Conservation (phyloP, 1,140 invertebrate species). For the Ceratina calcarata region DNA sequence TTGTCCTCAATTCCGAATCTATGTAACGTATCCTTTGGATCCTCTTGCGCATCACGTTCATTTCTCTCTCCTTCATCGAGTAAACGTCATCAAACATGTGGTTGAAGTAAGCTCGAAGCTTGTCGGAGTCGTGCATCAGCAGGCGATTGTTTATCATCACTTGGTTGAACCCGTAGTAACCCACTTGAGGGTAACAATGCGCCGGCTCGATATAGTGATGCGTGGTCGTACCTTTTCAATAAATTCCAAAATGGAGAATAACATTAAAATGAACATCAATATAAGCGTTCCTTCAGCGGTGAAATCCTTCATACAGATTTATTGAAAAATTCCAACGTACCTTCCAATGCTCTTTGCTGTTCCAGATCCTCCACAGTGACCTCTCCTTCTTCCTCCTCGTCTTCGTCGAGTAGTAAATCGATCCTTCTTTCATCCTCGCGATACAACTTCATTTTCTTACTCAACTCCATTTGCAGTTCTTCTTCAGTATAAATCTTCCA, state of each 20-base stretch:
- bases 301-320: no score
- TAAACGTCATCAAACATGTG: conserved; percentile 78
- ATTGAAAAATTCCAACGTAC: conserved; percentile 5
- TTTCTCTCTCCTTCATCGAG: conserved; percentile 74
- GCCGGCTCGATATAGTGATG: conserved; percentile 75
- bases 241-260: conserved; percentile 31
- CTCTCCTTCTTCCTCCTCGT: conserved; percentile 48
- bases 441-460: conserved; percentile 47
- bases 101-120: conserved; percentile 79
- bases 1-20: conserved; percentile 67
- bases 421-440: conserved; percentile 51
- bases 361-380: conserved; percentile 39
- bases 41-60: conserved; percentile 63
- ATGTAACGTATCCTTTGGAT: conserved; percentile 74
- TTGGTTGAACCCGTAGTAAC: conserved; percentile 76
- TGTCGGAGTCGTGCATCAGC: conserved; percentile 68
- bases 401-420: conserved; percentile 46
- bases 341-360: conserved; percentile 54
- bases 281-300: background rate
- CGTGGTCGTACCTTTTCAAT: conserved; percentile 72
- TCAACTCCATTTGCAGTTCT: conserved; percentile 39
- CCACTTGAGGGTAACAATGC: conserved; percentile 74
- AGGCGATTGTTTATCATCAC: conserved; percentile 69
- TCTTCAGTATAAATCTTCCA: conserved; percentile 54
- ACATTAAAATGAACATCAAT: background rate